These are phyloP conservation scores for Zophobas atratus DNA, from an alignment of 1,140 invertebrate species.

Conservation along the genomic window DNA sequence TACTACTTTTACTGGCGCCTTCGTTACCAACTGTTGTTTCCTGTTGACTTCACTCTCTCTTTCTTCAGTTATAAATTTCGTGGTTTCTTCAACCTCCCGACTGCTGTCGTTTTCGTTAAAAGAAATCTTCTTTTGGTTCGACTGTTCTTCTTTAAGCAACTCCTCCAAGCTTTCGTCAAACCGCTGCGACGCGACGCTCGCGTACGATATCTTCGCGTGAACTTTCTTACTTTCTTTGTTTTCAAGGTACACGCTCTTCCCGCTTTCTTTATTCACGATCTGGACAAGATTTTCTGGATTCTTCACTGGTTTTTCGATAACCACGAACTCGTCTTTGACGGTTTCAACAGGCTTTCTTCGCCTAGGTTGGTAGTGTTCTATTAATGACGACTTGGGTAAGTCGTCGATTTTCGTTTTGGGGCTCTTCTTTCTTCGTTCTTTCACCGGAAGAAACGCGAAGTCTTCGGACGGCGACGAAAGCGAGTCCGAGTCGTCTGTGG, in stretches of 20 bases:
- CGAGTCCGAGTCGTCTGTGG: neutral
- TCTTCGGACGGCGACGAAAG: slow-evolving; percentile 31
- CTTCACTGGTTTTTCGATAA: slow-evolving; percentile 17
- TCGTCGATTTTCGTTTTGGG: slow-evolving; percentile 51
- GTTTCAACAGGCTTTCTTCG: neutral
- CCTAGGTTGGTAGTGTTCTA: slow-evolving; percentile 52
- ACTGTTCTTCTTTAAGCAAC: slow-evolving; percentile 16
- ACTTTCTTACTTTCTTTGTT: slow-evolving; percentile 58
- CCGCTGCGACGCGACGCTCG: slow-evolving; percentile 51
- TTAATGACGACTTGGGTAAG: slow-evolving; percentile 46
- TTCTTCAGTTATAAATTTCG: no score
- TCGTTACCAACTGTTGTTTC: neutral
- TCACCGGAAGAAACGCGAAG: slow-evolving; percentile 53
- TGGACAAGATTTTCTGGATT: slow-evolving; percentile 7
- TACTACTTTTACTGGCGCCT: neutral
- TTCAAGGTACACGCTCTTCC: slow-evolving; percentile 45
- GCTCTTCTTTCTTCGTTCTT: slow-evolving; percentile 52
- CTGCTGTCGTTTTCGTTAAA: no score
- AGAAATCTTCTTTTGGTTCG: neutral
- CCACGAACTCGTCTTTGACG: slow-evolving; percentile 13
- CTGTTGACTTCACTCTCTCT: neutral
- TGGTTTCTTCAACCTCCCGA: neutral
- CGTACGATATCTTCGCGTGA: slow-evolving; percentile 53
- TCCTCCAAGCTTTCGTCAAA: slow-evolving; percentile 28
- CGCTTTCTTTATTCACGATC: slow-evolving; percentile 16